phyloP scores from a whole-genome alignment of 2,113 vertebrate genomes.

The Argyrosomus japonicus region DNA sequence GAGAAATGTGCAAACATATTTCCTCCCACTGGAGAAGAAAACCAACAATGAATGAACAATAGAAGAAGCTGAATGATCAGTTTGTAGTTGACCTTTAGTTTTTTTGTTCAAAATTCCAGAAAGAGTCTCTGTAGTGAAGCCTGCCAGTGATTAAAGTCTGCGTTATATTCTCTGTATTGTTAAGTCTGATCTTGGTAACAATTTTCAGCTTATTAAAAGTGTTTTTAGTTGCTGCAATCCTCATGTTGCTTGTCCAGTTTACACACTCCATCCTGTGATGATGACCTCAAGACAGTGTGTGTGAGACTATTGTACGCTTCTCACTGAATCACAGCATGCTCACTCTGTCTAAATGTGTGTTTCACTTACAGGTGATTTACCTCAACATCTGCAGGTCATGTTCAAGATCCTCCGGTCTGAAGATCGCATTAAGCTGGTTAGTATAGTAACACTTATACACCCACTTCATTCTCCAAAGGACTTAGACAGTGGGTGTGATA shows the following conservation, averaged over 20 bases:
- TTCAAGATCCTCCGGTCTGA: constrained; percentile 96
- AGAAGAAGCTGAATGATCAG: constrained; percentile 32
- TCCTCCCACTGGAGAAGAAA: constrained; percentile 17
- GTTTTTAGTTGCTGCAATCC: background rate
- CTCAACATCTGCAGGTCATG: constrained; percentile 97
- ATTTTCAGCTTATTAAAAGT: background rate
- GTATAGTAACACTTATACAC: constrained; percentile 5
- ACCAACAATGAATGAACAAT: constrained; percentile 17
- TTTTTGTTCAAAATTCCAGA: background rate
- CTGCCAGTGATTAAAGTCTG: background rate
- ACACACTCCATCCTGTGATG: background rate
- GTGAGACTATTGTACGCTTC: no score
- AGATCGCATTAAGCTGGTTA: constrained; percentile 97
- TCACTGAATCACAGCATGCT: no score
- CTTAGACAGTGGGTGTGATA: background rate
- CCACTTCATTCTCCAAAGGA: background rate
- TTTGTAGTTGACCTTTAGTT: constrained; percentile 28
- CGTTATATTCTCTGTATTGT: background rate
- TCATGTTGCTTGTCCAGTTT: background rate
- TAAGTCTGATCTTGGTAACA: background rate
- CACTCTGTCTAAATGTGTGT: background rate
- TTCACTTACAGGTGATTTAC: constrained; percentile 90
- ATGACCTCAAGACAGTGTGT: background rate
- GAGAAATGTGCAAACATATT: constrained; percentile 4
- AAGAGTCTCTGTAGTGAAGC: background rate